These are phyloP conservation scores for Lucinisca nassula DNA, from an alignment of 2,888 invertebrate species.

Conservation along the genomic window DNA sequence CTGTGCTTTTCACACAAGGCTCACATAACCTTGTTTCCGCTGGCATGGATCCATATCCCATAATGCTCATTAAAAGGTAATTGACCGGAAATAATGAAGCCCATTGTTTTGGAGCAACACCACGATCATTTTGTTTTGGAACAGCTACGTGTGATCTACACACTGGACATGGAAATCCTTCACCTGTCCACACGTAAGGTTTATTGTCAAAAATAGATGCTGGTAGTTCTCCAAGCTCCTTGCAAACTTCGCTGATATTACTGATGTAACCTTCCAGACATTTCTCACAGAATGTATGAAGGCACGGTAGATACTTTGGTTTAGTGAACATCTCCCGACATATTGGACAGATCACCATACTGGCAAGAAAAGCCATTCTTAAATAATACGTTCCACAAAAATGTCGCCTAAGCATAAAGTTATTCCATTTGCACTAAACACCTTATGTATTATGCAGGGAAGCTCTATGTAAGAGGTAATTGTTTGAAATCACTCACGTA, in stretches of 20 bases:
- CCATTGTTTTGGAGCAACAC: constrained; percentile 50
- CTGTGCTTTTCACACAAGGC: constrained; percentile 55
- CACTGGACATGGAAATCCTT: constrained; percentile 69
- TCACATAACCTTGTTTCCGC: constrained; percentile 45
- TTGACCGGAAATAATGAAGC: constrained; percentile 62
- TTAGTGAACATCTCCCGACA: constrained; percentile 63
- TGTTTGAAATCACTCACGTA: background rate
- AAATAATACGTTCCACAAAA: background rate
- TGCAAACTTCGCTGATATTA: constrained; percentile 61
- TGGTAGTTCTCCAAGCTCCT: constrained; percentile 54
- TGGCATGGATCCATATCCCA: constrained; percentile 44
- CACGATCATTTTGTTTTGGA: constrained; percentile 4
- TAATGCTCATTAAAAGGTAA: constrained; percentile 58
- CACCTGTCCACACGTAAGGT: constrained; percentile 68
- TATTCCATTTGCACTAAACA: too few species aligned
- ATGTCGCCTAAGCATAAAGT: background rate
- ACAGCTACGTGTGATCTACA: constrained; percentile 61
- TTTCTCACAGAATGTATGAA: constrained; percentile 66
- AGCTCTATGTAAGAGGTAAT: too few species aligned
- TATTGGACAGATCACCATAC: constrained; percentile 63
- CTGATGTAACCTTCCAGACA: constrained; percentile 63
- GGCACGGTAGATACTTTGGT: constrained; percentile 65
- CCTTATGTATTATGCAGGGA: too few species aligned
- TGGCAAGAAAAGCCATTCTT: background rate
- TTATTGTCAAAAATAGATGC: constrained; percentile 68